These are phyloP conservation scores for Spialia ferax DNA, from an alignment of 2,888 invertebrate genomes.

Conservation along the genomic window DNA sequence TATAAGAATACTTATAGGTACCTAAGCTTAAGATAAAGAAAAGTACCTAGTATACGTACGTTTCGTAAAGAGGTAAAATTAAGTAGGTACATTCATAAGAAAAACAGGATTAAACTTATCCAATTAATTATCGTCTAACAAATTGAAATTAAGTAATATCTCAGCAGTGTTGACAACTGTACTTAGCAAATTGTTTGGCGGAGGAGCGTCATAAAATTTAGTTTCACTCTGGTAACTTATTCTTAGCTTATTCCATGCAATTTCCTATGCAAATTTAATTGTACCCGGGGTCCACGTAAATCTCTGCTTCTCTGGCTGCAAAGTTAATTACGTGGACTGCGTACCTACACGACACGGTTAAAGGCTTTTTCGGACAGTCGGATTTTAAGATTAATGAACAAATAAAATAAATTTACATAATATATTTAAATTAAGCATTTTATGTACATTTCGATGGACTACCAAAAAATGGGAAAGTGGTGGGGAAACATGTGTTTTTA, in stretches of 20 bases:
- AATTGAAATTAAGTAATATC: conserved; percentile 27
- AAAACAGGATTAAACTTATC: background rate
- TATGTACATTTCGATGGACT: too few relatives aligned
- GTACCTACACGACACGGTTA: conserved; percentile 67
- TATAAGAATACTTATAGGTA: too few relatives aligned
- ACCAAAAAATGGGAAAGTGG: too few relatives aligned
- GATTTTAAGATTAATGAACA: background rate
- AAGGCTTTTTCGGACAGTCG: conserved; percentile 21
- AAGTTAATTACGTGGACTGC: conserved; percentile 81
- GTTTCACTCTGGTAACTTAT: conserved; percentile 75
- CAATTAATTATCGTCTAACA: conserved; percentile 21
- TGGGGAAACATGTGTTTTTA: too few relatives aligned
- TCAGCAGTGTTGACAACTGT: conserved; percentile 49
- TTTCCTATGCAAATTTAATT: conserved; percentile 87
- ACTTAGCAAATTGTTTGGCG: conserved; percentile 49
- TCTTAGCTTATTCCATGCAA: conserved; percentile 82
- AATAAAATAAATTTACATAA: background rate
- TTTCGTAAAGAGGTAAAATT: too few relatives aligned
- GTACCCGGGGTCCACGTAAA: conserved; percentile 83
- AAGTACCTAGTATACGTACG: too few relatives aligned
- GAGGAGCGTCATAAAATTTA: conserved; percentile 72
- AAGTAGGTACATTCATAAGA: background rate
- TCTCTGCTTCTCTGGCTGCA: conserved; percentile 78
- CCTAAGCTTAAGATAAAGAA: background rate
- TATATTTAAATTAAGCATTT: too few relatives aligned